A percentile compares a stretch with the other conserved stretches of the same genome.
Conservation (phyloP, 2,113 vertebrate genomes). For the Colistium nudipinnis region DNA sequence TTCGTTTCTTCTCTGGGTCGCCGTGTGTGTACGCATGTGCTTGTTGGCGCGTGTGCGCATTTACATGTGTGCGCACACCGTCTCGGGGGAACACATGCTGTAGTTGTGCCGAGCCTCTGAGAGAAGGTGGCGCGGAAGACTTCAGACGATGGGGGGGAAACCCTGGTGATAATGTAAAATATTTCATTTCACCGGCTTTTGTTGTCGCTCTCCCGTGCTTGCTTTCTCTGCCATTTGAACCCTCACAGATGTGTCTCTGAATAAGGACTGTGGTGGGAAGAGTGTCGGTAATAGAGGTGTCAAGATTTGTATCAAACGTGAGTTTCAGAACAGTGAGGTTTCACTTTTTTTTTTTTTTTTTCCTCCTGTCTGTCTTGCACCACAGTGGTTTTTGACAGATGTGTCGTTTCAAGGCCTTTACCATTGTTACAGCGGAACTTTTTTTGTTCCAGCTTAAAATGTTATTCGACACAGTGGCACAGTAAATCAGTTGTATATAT, state of each 20-base stretch:
- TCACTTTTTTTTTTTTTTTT: conserved; percentile 44
- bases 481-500: too few relatives aligned
- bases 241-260: conserved; percentile 44
- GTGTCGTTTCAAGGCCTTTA: conserved; percentile 50
- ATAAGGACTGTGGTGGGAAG: conserved; percentile 46
- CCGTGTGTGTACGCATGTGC: conserved; percentile 29
- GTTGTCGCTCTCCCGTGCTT: conserved; percentile 47
- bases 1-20: conserved; percentile 55
- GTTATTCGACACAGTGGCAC: conserved; percentile 40
- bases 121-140: conserved; percentile 60
- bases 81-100: conserved; percentile 62
- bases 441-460: conserved; percentile 42
- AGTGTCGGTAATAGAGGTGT: conserved; percentile 61
- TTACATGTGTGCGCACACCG: conserved; percentile 48
- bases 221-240: conserved; percentile 49
- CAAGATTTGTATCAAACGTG: conserved; percentile 59
- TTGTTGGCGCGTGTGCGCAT: conserved; percentile 35
- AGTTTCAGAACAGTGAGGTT: conserved; percentile 35
- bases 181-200: conserved; percentile 69
- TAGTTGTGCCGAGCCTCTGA: conserved; percentile 50
- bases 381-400: conserved; percentile 53
- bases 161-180: conserved; percentile 75
- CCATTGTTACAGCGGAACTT: conserved; percentile 25
- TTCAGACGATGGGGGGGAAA: conserved; percentile 67
- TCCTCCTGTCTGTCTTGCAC: conserved; percentile 24